Evolutionary conservation across 2,113 vertebrate species (phyloP).

Genomic region (Lichenostomus cassidix): DNA sequence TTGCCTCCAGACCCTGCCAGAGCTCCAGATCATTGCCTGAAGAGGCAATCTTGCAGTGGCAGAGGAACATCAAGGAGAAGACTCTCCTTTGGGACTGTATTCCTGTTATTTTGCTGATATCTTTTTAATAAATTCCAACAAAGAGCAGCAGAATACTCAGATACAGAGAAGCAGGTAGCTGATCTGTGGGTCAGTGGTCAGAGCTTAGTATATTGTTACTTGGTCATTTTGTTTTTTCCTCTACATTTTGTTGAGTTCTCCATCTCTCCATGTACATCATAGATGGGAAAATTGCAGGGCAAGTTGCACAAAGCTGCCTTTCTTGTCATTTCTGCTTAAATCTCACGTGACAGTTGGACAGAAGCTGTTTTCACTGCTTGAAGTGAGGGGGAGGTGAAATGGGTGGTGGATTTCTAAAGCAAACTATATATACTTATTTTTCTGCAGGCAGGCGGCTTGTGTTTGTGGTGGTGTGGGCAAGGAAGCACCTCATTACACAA

Average conservation of each 20-base stretch:
- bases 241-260: neutral
- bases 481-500: neutral
- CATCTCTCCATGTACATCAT: neutral
- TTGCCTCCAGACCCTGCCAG: neutral
- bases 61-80: neutral
- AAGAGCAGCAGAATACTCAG: neutral
- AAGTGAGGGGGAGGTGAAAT: slow-evolving; percentile 49
- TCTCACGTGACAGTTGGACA: slow-evolving; percentile 61
- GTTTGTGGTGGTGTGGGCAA: slow-evolving; percentile 40
- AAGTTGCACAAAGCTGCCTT: slow-evolving; percentile 58
- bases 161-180: neutral
- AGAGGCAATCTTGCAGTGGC: neutral
- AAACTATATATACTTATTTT: slow-evolving; percentile 17
- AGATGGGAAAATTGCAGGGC: slow-evolving; percentile 11
- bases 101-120: neutral
- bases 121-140: neutral
- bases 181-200: neutral
- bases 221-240: neutral
- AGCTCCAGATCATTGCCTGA: neutral
- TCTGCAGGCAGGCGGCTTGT: neutral
- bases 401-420: slow-evolving; percentile 37
- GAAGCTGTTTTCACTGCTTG: slow-evolving; percentile 55
- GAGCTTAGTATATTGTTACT: neutral
- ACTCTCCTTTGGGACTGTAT: neutral
- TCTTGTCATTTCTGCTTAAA: slow-evolving; percentile 64